These are phyloP conservation scores for Microcebus tavaratra DNA, from an alignment of 2,113 vertebrate species.

Conservation along the genomic window DNA sequence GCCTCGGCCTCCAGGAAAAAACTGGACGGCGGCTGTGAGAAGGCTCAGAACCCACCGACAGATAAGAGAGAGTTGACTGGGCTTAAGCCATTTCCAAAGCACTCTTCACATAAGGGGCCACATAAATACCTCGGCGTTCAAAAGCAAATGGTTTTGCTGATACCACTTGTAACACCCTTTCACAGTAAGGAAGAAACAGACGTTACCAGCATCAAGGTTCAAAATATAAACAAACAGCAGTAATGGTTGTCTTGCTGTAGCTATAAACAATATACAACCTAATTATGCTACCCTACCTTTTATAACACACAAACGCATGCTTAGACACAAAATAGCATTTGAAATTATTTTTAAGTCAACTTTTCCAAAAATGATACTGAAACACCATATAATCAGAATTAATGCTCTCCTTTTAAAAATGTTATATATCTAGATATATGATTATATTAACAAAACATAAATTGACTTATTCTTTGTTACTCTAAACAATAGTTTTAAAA, in stretches of 20 bases:
- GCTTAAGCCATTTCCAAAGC: constrained; percentile 61
- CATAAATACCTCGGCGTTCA: constrained; percentile 80
- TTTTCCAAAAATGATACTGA: constrained; percentile 23
- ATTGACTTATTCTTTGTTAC: neutral
- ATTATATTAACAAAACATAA: neutral
- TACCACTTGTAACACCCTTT: constrained; percentile 76
- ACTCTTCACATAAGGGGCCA: constrained; percentile 71
- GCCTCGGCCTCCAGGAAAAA: neutral
- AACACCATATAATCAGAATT: neutral
- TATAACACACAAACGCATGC: neutral
- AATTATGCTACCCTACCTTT: neutral
- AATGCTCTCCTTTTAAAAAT: neutral
- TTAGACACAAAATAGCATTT: neutral
- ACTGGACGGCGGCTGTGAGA: neutral
- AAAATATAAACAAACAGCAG: constrained; percentile 57
- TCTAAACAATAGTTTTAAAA: neutral
- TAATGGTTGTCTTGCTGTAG: constrained; percentile 25
- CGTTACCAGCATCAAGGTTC: constrained; percentile 72
- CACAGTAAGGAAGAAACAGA: constrained; percentile 75
- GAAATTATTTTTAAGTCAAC: neutral
- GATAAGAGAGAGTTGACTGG: constrained; percentile 70
- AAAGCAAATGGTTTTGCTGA: constrained; percentile 76
- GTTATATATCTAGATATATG: neutral
- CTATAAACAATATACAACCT: neutral
- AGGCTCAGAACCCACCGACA: constrained; percentile 6